A percentile compares a stretch with the other conserved stretches of the same genome.
Evolutionary conservation across 2,888 invertebrate genomes (phyloP).

Genomic region (Galerucella calmariensis): DNA sequence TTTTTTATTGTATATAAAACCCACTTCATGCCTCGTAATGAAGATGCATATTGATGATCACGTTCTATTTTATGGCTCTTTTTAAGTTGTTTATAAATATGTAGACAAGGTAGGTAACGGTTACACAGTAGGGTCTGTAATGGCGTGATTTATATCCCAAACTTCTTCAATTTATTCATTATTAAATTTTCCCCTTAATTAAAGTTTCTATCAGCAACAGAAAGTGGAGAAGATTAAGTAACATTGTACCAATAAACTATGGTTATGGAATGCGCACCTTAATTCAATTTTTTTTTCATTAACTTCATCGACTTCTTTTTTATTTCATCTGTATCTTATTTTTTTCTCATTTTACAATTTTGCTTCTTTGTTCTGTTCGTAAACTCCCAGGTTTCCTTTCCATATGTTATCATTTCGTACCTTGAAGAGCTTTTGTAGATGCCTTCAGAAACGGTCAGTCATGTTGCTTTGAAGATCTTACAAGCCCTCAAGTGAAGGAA

Average conservation of each 20-base stretch:
- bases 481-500: too few relatives aligned
- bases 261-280: too few relatives aligned
- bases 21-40: constrained; percentile 40
- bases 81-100: constrained; percentile 10
- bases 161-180: neutral
- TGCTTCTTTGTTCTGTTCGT: too few relatives aligned
- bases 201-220: neutral
- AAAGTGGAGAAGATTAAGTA: neutral
- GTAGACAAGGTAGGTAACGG: neutral
- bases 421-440: too few relatives aligned
- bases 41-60: constrained; percentile 40
- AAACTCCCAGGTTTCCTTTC: too few relatives aligned
- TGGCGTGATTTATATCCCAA: neutral
- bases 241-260: neutral
- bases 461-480: too few relatives aligned
- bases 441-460: too few relatives aligned
- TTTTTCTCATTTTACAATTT: too few relatives aligned
- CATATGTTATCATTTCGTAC: too few relatives aligned
- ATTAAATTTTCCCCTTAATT: neutral
- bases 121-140: neutral
- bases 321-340: too few relatives aligned
- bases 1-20: constrained; percentile 36
- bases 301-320: too few relatives aligned
- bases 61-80: constrained; percentile 32
- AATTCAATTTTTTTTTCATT: too few relatives aligned